A percentile compares a stretch with the other conserved stretches of the same genome.
Conservation (phyloP, 2,888 invertebrate species). For the Latrodectus elegans region DNA sequence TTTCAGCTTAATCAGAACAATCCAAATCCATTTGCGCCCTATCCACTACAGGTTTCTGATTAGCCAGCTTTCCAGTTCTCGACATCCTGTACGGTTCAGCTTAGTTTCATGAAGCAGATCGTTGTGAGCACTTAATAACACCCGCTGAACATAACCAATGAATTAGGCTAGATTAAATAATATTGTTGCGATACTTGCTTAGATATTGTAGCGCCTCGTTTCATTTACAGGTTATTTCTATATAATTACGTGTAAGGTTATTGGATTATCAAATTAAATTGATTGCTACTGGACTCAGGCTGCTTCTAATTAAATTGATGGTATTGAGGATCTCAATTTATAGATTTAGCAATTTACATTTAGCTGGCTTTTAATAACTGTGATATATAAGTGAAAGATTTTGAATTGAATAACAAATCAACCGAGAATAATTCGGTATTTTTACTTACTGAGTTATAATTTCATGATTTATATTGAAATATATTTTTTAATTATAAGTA, state of each 20-base stretch:
- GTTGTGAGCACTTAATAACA: slow-evolving; percentile 23
- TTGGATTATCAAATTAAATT: background rate
- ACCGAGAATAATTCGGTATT: too few relatives aligned
- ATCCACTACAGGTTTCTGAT: slow-evolving; percentile 33
- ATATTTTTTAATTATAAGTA: too few relatives aligned
- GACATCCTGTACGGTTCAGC: slow-evolving; percentile 1
- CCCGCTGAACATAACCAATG: slow-evolving; percentile 14
- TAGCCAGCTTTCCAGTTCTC: slow-evolving; percentile 37
- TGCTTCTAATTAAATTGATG: background rate
- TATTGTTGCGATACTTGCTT: background rate
- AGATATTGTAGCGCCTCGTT: background rate
- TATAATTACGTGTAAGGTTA: background rate
- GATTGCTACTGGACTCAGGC: background rate
- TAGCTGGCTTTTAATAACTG: too few relatives aligned
- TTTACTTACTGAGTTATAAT: too few relatives aligned
- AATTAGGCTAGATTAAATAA: slow-evolving; percentile 23
- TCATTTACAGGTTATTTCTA: background rate
- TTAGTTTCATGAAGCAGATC: slow-evolving; percentile 28
- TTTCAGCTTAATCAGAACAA: slow-evolving; percentile 33
- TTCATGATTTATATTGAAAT: too few relatives aligned
- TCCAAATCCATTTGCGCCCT: slow-evolving; percentile 53
- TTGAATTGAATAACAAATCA: too few relatives aligned
- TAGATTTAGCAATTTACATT: too few relatives aligned
- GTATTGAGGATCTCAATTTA: too few relatives aligned
- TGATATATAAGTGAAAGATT: too few relatives aligned